Evolutionary conservation across 1,140 invertebrate species (phyloP).

Genomic region (Drosophila malerkotliana): DNA sequence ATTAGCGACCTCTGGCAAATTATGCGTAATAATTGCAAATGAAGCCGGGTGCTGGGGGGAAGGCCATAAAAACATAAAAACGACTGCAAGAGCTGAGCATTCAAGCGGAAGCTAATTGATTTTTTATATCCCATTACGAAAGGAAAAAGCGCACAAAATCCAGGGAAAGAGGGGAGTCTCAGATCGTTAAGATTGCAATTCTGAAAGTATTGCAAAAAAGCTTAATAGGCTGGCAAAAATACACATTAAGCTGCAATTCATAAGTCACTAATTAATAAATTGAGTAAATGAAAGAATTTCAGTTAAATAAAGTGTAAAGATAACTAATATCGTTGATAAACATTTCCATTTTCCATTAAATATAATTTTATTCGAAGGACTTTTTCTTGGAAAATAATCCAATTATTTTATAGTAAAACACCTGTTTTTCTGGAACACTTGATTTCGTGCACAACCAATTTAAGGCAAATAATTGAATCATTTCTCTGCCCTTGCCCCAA

Average conservation of each 20-base stretch:
- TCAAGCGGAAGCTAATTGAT: slow-evolving; percentile 45
- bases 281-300: neutral
- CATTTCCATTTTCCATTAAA: too few species aligned
- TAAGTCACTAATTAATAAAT: neutral
- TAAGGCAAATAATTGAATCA: slow-evolving; percentile 5
- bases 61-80: slow-evolving; percentile 42
- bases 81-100: slow-evolving; percentile 23
- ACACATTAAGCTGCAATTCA: neutral
- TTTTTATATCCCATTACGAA: slow-evolving; percentile 47
- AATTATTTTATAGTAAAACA: neutral
- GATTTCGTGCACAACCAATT: neutral
- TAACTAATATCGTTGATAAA: too few species aligned
- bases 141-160: neutral
- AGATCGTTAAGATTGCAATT: slow-evolving; percentile 40
- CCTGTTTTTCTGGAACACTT: neutral
- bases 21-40: slow-evolving; percentile 76
- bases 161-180: neutral
- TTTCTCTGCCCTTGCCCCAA: slow-evolving; percentile 1
- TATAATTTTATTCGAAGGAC: too few species aligned
- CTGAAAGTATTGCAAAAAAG: slow-evolving; percentile 20
- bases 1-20: slow-evolving; percentile 62
- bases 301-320: neutral
- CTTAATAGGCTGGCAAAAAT: slow-evolving; percentile 7
- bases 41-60: slow-evolving; percentile 16
- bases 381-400: neutral